phyloP scores from a whole-genome alignment of 2,888 invertebrate genomes.

The Leistus spinibarbis region DNA sequence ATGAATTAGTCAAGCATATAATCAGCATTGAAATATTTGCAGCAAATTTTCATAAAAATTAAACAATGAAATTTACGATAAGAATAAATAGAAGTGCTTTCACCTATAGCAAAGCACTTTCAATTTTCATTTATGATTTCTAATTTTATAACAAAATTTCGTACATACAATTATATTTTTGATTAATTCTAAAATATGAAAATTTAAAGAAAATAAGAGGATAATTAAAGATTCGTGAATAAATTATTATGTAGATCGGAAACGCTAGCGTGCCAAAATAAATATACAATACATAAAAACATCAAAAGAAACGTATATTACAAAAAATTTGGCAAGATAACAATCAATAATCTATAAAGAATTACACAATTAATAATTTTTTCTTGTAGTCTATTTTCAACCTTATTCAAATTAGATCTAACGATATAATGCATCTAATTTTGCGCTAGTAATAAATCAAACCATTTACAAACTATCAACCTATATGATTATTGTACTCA shows the following conservation, averaged over 20 bases:
- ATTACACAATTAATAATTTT: not conserved
- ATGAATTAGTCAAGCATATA: not conserved
- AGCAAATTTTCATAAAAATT: not conserved
- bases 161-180: not conserved
- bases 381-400: no score
- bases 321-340: not conserved
- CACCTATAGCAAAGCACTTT: not conserved
- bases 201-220: no score
- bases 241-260: not conserved
- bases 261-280: not conserved
- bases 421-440: not conserved
- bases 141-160: not conserved
- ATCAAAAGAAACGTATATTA: not conserved
- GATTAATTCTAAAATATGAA: no score
- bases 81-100: not conserved
- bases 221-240: no score
- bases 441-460: not conserved
- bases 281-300: not conserved
- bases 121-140: not conserved
- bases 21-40: not conserved
- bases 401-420: no score
- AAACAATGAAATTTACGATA: not conserved
- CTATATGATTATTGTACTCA: constrained; percentile 39
- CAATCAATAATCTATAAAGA: not conserved
- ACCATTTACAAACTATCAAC: not conserved